Evolutionary conservation across 2,113 vertebrate species (phyloP).

Genomic region (Ciconia boyciana): DNA sequence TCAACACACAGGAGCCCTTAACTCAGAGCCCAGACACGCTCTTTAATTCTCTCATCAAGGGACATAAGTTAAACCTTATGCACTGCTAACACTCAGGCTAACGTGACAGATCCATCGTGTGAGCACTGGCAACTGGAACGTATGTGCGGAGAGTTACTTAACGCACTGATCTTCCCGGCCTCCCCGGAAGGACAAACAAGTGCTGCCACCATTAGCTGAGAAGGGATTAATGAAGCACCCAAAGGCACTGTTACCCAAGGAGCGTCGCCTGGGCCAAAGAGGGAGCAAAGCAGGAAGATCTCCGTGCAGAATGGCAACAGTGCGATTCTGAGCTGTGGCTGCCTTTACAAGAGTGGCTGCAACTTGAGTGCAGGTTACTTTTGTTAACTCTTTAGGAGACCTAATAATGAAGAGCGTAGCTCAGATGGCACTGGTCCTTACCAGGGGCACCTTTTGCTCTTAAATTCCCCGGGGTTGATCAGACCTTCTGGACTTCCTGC

Average conservation of each 20-base stretch:
- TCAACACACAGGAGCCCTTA: slow-evolving; percentile 30
- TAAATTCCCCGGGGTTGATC: background rate
- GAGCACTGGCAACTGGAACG: background rate
- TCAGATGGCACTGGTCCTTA: background rate
- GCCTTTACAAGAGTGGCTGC: background rate
- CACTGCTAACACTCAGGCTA: background rate
- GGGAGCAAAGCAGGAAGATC: background rate
- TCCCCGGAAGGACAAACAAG: background rate
- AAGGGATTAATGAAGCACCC: background rate
- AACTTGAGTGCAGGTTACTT: background rate
- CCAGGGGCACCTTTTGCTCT: background rate
- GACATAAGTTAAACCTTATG: background rate
- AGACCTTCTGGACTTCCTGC: background rate
- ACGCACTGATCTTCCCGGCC: background rate
- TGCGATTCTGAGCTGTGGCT: background rate
- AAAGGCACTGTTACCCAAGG: background rate
- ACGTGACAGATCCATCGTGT: background rate
- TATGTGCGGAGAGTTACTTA: accelerated
- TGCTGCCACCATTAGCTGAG: background rate
- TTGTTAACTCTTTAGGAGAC: background rate
- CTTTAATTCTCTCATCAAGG: slow-evolving; percentile 29
- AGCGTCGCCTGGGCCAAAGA: background rate
- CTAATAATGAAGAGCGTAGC: background rate
- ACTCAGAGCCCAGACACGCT: background rate
- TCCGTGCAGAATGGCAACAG: accelerated